Percentiles rank a stretch among this genome's conserved stretches.
Conservation (phyloP, 2,888 invertebrate species). For the Dicyrtomina minuta region DNA sequence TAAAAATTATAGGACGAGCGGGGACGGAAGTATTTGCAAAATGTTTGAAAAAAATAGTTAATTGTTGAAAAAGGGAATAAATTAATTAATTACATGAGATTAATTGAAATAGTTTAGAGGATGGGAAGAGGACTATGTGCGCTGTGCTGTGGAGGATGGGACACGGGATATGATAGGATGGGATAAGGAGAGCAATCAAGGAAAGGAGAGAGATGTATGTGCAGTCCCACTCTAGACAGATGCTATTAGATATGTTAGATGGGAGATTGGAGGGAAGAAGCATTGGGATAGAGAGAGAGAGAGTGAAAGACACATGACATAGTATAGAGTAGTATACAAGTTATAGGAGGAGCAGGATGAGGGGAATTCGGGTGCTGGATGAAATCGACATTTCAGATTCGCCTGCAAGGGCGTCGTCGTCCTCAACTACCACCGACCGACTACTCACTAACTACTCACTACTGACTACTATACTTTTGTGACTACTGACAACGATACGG, state of each 20-base stretch:
- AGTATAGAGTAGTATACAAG: constrained; percentile 24
- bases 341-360: constrained; percentile 28
- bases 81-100: constrained; percentile 4
- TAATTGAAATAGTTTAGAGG: not conserved
- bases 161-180: not conserved
- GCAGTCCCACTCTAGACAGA: not conserved
- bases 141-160: not conserved
- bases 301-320: constrained; percentile 3
- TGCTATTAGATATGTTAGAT: not conserved
- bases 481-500: too few relatives aligned
- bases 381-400: constrained; percentile 28
- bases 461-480: too few relatives aligned
- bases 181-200: not conserved
- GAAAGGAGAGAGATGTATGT: too few relatives aligned
- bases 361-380: constrained; percentile 17
- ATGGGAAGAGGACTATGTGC: too few relatives aligned
- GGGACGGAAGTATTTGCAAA: too few relatives aligned
- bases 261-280: not conserved
- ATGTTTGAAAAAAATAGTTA: too few relatives aligned
- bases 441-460: constrained; percentile 4
- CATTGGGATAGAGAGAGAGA: not conserved
- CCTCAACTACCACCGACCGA: constrained; percentile 34
- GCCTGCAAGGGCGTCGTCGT: constrained; percentile 43
- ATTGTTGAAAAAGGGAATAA: not conserved
- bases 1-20: too few relatives aligned